phyloP scores from a whole-genome alignment of 1,140 invertebrate genomes.

The Orussus abietinus region DNA sequence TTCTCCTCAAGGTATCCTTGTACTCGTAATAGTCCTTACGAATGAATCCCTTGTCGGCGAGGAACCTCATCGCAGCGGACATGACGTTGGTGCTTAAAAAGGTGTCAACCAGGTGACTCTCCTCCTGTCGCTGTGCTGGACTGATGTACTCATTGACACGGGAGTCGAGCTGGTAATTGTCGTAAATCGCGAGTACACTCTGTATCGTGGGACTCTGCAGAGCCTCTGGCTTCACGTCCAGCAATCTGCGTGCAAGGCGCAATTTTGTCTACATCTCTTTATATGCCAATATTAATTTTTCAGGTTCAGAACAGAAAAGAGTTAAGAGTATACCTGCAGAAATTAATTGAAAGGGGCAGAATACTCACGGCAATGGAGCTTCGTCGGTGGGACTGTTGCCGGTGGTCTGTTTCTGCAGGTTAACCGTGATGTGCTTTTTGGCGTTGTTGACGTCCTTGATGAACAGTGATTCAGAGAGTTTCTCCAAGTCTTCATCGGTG shows the following conservation, averaged over 20 bases:
- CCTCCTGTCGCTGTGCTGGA: conserved; percentile 59
- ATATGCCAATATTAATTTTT: neutral
- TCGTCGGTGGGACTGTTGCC: conserved; percentile 65
- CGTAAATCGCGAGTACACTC: conserved; percentile 64
- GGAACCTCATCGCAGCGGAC: conserved; percentile 59
- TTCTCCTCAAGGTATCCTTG: conserved; percentile 66
- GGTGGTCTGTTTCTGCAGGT: conserved; percentile 68
- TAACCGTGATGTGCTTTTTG: conserved; percentile 62
- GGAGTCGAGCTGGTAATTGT: conserved; percentile 74
- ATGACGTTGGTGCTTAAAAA: conserved; percentile 63
- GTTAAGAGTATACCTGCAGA: too few species aligned
- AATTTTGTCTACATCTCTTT: neutral
- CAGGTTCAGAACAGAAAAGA: conserved; percentile 3
- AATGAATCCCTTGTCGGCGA: conserved; percentile 54
- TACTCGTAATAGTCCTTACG: conserved; percentile 56
- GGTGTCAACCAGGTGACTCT: conserved; percentile 59
- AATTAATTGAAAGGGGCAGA: neutral
- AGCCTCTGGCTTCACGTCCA: conserved; percentile 58
- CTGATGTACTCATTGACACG: conserved; percentile 75
- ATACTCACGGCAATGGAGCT: conserved; percentile 67
- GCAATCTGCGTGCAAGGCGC: conserved; percentile 52
- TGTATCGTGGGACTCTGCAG: conserved; percentile 64
- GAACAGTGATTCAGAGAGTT: conserved; percentile 68
- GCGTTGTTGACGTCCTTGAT: conserved; percentile 69
- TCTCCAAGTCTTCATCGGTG: conserved; percentile 61